Conservation (phyloP, 2,888 invertebrate genomes). For the Conistra vaccinii region DNA sequence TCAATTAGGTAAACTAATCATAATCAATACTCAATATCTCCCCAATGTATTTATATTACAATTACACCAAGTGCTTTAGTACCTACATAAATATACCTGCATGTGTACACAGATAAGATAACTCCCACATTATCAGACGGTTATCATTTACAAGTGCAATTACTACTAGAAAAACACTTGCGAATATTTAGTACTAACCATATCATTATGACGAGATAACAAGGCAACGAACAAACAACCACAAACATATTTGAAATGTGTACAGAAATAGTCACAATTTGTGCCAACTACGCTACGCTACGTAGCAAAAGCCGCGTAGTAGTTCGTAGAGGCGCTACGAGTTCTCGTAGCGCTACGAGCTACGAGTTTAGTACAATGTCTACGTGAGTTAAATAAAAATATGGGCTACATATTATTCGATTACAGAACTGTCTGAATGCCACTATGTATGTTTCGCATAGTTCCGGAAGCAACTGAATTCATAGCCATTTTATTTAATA, state of each 20-base stretch:
- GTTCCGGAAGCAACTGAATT: slow-evolving; percentile 4
- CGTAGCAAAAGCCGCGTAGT: slow-evolving; percentile 53
- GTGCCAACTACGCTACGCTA: slow-evolving; percentile 34
- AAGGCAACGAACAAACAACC: slow-evolving; percentile 31
- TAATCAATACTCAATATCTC: slow-evolving; percentile 42
- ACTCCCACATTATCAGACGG: slow-evolving; percentile 53
- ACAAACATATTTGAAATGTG: slow-evolving; percentile 35
- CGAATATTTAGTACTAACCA: slow-evolving; percentile 44
- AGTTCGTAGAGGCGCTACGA: slow-evolving; percentile 63
- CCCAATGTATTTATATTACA: slow-evolving; percentile 53
- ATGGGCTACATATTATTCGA: slow-evolving; percentile 17
- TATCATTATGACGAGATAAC: slow-evolving; percentile 43
- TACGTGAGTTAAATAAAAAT: slow-evolving; percentile 46
- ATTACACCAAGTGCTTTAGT: slow-evolving; percentile 55
- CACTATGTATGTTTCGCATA: not conserved
- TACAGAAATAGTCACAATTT: slow-evolving; percentile 27
- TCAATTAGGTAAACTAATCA: slow-evolving; percentile 16
- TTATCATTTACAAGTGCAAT: slow-evolving; percentile 66
- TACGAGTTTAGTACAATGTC: slow-evolving; percentile 37
- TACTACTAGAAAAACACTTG: slow-evolving; percentile 73
- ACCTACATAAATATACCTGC: slow-evolving; percentile 57
- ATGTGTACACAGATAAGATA: slow-evolving; percentile 59
- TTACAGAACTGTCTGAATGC: not conserved
- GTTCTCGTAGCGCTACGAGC: slow-evolving; percentile 61
- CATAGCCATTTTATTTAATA: not conserved